Base-by-base conservation (phyloP, 1,140 invertebrate genomes). In the Drosophila santomea region DNA sequence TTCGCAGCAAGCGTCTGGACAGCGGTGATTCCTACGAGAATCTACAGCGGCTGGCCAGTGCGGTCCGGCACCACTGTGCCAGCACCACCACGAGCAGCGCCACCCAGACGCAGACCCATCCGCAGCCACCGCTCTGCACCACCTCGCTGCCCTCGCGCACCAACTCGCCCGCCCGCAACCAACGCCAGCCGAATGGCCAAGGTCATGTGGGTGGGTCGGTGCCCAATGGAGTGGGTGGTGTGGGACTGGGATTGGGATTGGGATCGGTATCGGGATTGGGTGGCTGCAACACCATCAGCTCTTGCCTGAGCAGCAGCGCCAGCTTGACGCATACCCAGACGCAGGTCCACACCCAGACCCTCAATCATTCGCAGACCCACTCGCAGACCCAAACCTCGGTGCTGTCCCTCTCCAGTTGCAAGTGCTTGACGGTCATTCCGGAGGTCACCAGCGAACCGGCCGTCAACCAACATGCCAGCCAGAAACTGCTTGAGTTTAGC, bases 61-160 rank as follows among this genome's bases (percentile, higher is more conserved):
- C 91, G 23, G 68, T 72, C 36, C 36, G 68, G 15, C 64, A 72
- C 15, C 66, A 71, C 39, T 72, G 66, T 51, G 44, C 74, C 88
- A 66, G 68, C 84, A 73, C 25, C 68, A 67, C 69, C 23, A 36
- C 43, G 43, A 77, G 66, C 61, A 74, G 55, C 10, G 68, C 58
- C 62, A 77, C 71, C 60, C 71, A 74, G 48, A 68, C 73, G 47
- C 73, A 77, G 15, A 69, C 48, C n/a, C 66, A 54, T 55, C 23
- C 20, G 3, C 67, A 73, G 20, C 50, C 50, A 15, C 50, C 50
- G 1, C 93, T 93, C 78, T 93, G 91, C 7, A 93, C 93, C 6
- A 94, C 95, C 80, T 93, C 95, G 76, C 93, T 95, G 43, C 95
- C 95, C 50, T 96, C 96, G 56, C 96, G 96, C 7, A 94, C 96